phyloP scores from a whole-genome alignment of 2,797 vertebrate species.

The Brotula barbata region DNA sequence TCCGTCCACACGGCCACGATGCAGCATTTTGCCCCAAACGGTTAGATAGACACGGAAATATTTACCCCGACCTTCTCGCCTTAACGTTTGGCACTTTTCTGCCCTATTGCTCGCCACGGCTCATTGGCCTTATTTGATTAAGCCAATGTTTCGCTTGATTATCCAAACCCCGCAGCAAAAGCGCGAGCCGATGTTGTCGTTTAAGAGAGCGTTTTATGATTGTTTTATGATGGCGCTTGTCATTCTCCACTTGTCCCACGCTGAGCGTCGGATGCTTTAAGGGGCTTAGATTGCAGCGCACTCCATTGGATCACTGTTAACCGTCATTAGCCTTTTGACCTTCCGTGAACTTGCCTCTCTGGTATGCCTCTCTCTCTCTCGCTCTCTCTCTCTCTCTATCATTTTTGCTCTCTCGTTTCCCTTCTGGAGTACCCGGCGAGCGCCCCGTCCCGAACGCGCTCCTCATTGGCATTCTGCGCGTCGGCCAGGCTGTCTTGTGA shows the following conservation, averaged over 20 bases:
- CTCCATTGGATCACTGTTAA: slow-evolving; percentile 60
- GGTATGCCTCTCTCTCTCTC: slow-evolving; percentile 5
- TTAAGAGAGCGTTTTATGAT: slow-evolving; percentile 53
- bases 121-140: slow-evolving; percentile 67
- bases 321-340: slow-evolving; percentile 64
- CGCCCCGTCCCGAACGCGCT: no score
- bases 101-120: slow-evolving; percentile 59
- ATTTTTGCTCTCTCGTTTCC: no score
- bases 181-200: slow-evolving; percentile 40
- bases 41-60: background rate
- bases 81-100: slow-evolving; percentile 66
- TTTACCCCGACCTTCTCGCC: slow-evolving; percentile 58
- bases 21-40: no score
- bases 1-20: background rate
- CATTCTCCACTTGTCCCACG: slow-evolving; percentile 47
- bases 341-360: slow-evolving; percentile 47
- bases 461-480: slow-evolving; percentile 39
- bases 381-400: slow-evolving; percentile 23
- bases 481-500: slow-evolving; percentile 57
- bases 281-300: slow-evolving; percentile 30
- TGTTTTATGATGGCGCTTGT: slow-evolving; percentile 51
- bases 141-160: slow-evolving; percentile 67
- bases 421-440: no score
- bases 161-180: slow-evolving; percentile 57
- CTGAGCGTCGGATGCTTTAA: slow-evolving; percentile 51